These are phyloP conservation scores for Microplitis demolitor DNA, from an alignment of 1,140 invertebrate genomes.

Conservation along the genomic window DNA sequence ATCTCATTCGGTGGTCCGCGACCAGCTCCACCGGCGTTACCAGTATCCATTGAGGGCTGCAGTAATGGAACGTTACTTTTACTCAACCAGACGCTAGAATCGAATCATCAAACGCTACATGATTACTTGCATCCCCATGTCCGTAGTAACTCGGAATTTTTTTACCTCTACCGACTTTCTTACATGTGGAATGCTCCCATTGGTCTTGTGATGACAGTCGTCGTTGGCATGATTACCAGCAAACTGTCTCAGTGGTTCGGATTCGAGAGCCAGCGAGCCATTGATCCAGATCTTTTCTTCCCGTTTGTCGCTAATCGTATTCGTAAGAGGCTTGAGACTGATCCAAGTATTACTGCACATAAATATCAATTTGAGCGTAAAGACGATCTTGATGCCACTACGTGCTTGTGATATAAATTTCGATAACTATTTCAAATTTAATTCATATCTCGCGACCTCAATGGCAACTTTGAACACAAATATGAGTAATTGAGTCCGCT, in stretches of 20 bases:
- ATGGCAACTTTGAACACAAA: too few species aligned
- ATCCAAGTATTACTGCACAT: neutral
- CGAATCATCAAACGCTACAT: too few species aligned
- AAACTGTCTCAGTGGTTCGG: slow-evolving; percentile 36
- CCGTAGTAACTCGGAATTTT: slow-evolving; percentile 33
- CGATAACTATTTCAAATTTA: too few species aligned
- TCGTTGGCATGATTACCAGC: slow-evolving; percentile 71
- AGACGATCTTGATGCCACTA: slow-evolving; percentile 64
- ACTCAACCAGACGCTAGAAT: neutral
- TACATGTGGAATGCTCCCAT: slow-evolving; percentile 86
- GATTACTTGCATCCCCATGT: too few species aligned
- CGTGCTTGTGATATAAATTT: slow-evolving; percentile 39
- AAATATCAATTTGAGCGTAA: slow-evolving; percentile 33
- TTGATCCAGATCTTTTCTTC: slow-evolving; percentile 69
- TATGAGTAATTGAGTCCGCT: too few species aligned
- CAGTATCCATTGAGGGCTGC: slow-evolving; percentile 35
- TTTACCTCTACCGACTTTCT: slow-evolving; percentile 73
- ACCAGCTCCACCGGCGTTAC: slow-evolving; percentile 55
- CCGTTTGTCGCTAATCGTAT: slow-evolving; percentile 64
- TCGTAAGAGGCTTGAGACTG: slow-evolving; percentile 27
- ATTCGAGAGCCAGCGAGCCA: slow-evolving; percentile 35
- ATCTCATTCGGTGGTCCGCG: slow-evolving; percentile 84
- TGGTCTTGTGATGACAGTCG: slow-evolving; percentile 69
- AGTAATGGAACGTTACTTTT: neutral
- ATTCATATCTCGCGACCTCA: too few species aligned